Base-by-base conservation (phyloP, 2,888 invertebrate genomes). In the Odontocerum albicorne region DNA sequence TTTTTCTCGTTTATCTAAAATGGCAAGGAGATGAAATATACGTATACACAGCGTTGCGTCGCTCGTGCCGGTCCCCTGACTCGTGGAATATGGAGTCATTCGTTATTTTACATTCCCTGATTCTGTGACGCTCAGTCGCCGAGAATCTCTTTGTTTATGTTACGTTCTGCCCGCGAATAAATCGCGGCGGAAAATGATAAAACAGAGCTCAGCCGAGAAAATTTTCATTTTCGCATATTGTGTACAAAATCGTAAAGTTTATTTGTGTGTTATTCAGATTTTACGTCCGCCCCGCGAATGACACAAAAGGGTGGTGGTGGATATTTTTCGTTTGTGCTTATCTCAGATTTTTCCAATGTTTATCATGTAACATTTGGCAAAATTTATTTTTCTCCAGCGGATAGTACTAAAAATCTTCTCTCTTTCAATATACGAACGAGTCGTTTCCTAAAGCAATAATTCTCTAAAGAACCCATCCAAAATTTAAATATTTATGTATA, bases 141-240 rank as follows among this genome's bases (percentile, higher is more conserved):
- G 40, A 32, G 57, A 60, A 60, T 57, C 60, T 60, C 60, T 60
- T 60, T 60, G 60, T 60, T 60, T 60, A 60, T 60, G 60, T 56
- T 54, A 54, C 56, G 60, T 50, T 57, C 54, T 53, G 39, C 54
- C 52, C 54, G 60, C 56, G 55, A 49, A 60, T 60, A 60, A 57
- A 60, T 57, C 56, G 60, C 50, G 53, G 35, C 40, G 52, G 54
- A 54, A 60, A 60, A 60, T 60, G 60, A 60, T 60, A 60, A 59
- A 60, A 54, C 57, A 45, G 54, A 57, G 49, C 45, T 35, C 49
- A 50, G 55, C 58, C 49, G 42, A 49, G 55, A 49, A 55, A 59
- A 59, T 53, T 56, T 59, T 59, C 56, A 43, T 50, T 56, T 52
- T 59, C 53, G 59, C 56, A 59, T 59, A 59, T 59, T 56, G 59